Evolutionary conservation across 2,888 invertebrate species (phyloP).

Genomic region (Eudasyphora cyanicolor): DNA sequence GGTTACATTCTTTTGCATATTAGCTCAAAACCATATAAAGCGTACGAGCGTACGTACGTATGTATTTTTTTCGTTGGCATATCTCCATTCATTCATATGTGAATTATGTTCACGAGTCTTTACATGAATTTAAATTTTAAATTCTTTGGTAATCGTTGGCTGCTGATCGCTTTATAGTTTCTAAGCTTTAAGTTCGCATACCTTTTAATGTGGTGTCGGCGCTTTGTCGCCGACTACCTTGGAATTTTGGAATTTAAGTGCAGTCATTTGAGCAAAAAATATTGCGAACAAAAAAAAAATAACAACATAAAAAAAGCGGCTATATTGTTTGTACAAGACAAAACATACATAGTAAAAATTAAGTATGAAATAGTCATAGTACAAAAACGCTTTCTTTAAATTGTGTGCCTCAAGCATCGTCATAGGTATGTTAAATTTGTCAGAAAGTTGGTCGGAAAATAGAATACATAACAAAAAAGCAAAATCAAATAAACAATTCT

Average conservation of each 20-base stretch:
- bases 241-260: constrained; percentile 68
- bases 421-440: not conserved
- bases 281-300: constrained; percentile 22
- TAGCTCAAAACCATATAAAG: not conserved
- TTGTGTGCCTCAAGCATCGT: not conserved
- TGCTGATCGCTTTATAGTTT: not conserved
- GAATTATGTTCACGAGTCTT: constrained; percentile 18
- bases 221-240: constrained; percentile 63
- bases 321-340: constrained; percentile 14
- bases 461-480: too few relatives aligned
- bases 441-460: too few relatives aligned
- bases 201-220: not conserved
- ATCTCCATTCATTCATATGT: constrained; percentile 34
- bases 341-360: constrained; percentile 7
- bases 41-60: not conserved
- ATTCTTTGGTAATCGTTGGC: constrained; percentile 41
- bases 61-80: constrained; percentile 6
- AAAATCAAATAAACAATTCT: too few relatives aligned
- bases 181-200: not conserved
- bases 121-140: constrained; percentile 44
- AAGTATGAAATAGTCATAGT: constrained; percentile 10
- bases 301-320: constrained; percentile 38
- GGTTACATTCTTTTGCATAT: not conserved
- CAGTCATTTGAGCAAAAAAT: constrained; percentile 58
- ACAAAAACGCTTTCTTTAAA: constrained; percentile 58